Conservation (phyloP, 2,797 vertebrate species). For the Spondyliosoma cantharus region DNA sequence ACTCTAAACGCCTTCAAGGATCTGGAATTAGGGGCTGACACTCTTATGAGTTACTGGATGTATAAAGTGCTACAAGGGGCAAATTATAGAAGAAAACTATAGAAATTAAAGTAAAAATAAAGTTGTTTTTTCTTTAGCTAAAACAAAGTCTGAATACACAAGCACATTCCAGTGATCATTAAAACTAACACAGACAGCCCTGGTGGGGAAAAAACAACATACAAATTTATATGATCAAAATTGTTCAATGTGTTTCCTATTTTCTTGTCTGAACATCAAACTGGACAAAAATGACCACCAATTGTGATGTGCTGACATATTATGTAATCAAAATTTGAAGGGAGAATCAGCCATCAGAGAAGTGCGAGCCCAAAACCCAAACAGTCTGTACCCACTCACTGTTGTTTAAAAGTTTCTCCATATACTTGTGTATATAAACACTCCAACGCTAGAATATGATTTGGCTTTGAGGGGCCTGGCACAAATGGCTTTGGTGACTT, state of each 20-base stretch:
- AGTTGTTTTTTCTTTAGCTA: conserved; percentile 42
- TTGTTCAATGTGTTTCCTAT: conserved; percentile 80
- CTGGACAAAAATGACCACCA: conserved; percentile 82
- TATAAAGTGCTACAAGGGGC: background rate
- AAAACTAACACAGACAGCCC: conserved; percentile 74
- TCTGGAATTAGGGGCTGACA: conserved; percentile 52
- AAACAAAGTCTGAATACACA: conserved; percentile 60
- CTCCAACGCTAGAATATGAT: conserved; percentile 80
- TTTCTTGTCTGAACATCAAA: conserved; percentile 82
- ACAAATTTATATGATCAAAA: conserved; percentile 75
- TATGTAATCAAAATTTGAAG: conserved; percentile 81
- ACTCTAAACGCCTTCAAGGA: conserved; percentile 65
- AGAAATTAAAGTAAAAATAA: conserved; percentile 42
- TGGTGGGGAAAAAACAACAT: conserved; percentile 64
- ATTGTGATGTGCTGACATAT: conserved; percentile 83
- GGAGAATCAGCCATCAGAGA: conserved; percentile 80
- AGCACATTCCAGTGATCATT: conserved; percentile 62
- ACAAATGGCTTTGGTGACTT: conserved; percentile 82
- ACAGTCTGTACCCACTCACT: conserved; percentile 81
- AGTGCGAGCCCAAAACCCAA: conserved; percentile 76
- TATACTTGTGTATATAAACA: conserved; percentile 84
- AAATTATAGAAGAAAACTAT: conserved; percentile 42
- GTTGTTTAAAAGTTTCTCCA: conserved; percentile 82
- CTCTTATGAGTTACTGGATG: conserved; percentile 51
- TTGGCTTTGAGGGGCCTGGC: conserved; percentile 80